Evolutionary conservation across 1,140 invertebrate species (phyloP), one percentile per base, ranked within the genome.

Genomic region (Ctenoplectra terminalis): DNA sequence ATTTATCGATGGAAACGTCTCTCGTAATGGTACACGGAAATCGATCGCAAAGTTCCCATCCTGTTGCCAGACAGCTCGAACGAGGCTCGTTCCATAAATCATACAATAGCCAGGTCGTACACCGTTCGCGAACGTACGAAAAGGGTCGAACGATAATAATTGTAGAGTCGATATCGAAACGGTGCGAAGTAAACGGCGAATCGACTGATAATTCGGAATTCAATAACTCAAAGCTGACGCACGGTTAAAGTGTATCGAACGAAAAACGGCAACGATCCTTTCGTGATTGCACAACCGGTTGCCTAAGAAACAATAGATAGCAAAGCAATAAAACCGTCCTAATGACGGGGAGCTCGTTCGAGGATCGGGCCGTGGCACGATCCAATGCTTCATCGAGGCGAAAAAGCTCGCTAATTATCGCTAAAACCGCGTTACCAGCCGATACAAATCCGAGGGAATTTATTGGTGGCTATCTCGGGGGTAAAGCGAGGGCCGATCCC

Each of bases 321-420:
- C 17, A 17, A 37, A 43, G 82, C 66, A 75, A 80, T 84, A 80
- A 84, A 85, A 84, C 70, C 43, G 34, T 69, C 54, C 34, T 73
- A 63, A 84, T 84, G 67, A 77, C 60, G 48, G 66, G 74, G 81
- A 83, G 67, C 52, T 23, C 17, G 72, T n/a, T 72, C 34, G 74
- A 72, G 69, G 46, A 71, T 61, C 69, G 66, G 56, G 54, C 50
- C 52, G 23, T 37, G 52, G 37, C 29, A 52, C 76, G 82, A 84
- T 74, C 48, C 72, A 58, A 72, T 77, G 71, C 40, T 77, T 77
- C 52, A 81, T 52, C 71, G 67, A 23, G 71, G 43, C 8, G 60
- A 69, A 86, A 84, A 81, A 67, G 31, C 66, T 50, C 37, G 71
- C 72, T 85, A 86, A 86, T 86, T 86, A 86, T 85, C 67, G 58